Conservation (phyloP, 2,888 invertebrate genomes). For the Chamaedrilus cognettii region DNA sequence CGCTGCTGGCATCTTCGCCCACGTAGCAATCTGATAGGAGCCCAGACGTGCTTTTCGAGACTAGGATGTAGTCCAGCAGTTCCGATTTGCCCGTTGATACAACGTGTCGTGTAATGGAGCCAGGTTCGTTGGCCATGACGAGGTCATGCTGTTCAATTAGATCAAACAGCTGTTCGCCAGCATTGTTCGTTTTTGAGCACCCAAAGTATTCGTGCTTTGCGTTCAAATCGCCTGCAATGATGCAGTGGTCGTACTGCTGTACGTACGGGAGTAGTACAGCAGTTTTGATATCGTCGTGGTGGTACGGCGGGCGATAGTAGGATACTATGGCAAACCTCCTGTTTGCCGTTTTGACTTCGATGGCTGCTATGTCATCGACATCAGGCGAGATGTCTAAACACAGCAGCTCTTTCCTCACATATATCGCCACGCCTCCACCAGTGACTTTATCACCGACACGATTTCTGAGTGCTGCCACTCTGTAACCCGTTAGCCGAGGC, state of each 20-base stretch:
- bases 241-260: background rate
- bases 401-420: background rate
- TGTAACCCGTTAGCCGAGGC: background rate
- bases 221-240: conserved; percentile 3
- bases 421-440: too few relatives aligned
- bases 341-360: background rate
- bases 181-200: background rate
- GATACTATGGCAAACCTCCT: background rate
- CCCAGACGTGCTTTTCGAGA: background rate
- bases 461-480: background rate
- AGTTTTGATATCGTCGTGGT: background rate
- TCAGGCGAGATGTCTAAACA: background rate
- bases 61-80: background rate
- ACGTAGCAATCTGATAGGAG: conserved; percentile 3
- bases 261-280: background rate
- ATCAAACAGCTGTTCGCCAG: background rate
- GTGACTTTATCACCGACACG: background rate
- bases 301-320: background rate
- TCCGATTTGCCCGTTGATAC: background rate
- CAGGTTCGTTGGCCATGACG: background rate
- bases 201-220: conserved; percentile 2
- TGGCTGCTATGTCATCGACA: background rate
- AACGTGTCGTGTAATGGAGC: background rate
- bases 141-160: background rate
- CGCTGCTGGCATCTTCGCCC: conserved; percentile 1